Conservation (phyloP, 2,888 invertebrate species). For the Busseola fusca region DNA sequence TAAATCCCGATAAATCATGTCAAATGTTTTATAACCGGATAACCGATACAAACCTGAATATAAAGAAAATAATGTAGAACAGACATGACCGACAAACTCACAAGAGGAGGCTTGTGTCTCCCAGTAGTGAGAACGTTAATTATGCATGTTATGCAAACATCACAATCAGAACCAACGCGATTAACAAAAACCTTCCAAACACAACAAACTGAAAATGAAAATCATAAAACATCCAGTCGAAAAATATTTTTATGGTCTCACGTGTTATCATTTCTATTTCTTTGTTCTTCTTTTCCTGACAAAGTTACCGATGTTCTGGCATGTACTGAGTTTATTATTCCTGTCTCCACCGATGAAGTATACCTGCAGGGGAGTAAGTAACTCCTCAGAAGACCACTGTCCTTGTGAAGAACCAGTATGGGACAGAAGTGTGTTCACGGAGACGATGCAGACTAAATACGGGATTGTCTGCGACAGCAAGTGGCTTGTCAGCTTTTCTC, state of each 20-base stretch:
- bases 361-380: slow-evolving; percentile 60
- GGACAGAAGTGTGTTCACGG: slow-evolving; percentile 74
- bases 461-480: slow-evolving; percentile 68
- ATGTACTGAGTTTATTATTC: slow-evolving; percentile 76
- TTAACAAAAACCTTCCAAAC: slow-evolving; percentile 19
- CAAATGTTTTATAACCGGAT: neutral
- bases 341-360: slow-evolving; percentile 77
- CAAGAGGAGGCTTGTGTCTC: neutral
- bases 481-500: slow-evolving; percentile 77
- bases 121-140: neutral
- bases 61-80: neutral
- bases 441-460: slow-evolving; percentile 79
- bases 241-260: slow-evolving; percentile 69
- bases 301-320: slow-evolving; percentile 78
- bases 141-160: neutral
- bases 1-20: neutral
- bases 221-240: slow-evolving; percentile 75
- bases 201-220: slow-evolving; percentile 58
- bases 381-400: slow-evolving; percentile 63
- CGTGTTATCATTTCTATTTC: slow-evolving; percentile 75
- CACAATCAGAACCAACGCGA: slow-evolving; percentile 47
- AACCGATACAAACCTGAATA: neutral
- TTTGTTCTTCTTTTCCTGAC: slow-evolving; percentile 72
- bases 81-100: neutral
- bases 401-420: slow-evolving; percentile 75